Evolutionary conservation across 2,113 vertebrate species (phyloP).

Genomic region (Cervus canadensis): DNA sequence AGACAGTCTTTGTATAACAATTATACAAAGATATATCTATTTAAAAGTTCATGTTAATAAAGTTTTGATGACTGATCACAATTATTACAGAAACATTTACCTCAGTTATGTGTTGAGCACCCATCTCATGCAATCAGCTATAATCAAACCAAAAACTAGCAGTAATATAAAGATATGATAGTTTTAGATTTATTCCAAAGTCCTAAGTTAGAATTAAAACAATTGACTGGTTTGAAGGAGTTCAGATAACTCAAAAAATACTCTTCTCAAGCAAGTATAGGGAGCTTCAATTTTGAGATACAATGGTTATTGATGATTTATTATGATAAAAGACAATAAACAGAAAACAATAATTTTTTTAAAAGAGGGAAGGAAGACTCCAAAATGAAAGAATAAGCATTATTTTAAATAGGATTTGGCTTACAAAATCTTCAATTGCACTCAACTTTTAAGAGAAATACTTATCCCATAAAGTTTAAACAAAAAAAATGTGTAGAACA

Average conservation of each 20-base stretch:
- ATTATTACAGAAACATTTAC: not conserved
- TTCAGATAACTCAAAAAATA: not conserved
- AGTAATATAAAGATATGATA: not conserved
- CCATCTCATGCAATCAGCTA: not conserved
- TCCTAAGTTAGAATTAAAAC: not conserved
- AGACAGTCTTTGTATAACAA: not conserved
- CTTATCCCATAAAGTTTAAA: not conserved
- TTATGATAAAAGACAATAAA: not conserved
- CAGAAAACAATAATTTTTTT: not conserved
- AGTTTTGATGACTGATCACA: not conserved
- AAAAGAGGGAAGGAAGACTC: not conserved
- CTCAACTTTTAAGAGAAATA: not conserved
- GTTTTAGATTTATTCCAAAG: not conserved
- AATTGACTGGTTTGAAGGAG: not conserved
- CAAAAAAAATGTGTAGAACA: not conserved
- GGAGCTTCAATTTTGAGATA: not conserved
- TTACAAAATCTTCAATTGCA: not conserved
- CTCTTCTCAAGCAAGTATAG: not conserved
- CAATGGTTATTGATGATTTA: not conserved
- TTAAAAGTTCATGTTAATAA: not conserved
- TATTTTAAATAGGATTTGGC: constrained; percentile 9
- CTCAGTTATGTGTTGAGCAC: not conserved
- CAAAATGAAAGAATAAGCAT: not conserved
- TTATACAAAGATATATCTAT: not conserved
- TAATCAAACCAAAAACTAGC: not conserved